Base-by-base conservation (phyloP, 1,140 invertebrate species). In the Teleopsis dalmanni region DNA sequence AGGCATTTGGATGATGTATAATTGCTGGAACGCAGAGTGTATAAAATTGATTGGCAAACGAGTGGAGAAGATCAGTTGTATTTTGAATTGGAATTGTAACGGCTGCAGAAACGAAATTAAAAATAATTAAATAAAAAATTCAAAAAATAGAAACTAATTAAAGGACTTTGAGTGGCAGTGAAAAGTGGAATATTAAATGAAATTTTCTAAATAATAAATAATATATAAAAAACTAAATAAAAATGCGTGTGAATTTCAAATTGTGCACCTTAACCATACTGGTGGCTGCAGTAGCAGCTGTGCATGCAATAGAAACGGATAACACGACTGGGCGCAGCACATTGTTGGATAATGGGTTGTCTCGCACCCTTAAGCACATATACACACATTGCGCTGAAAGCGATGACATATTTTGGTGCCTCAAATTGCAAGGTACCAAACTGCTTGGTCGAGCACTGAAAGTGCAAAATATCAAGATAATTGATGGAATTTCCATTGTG, bases 371-470 rank as follows among this genome's bases (percentile, higher is more conserved):
- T 14, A 71, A 75, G 46, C 77, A 74, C 55, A 72, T 81, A 31
- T 82, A 80, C 54, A 72, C 75, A 27, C 75, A 79, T 48, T 85
- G 83, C 60, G 74, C 76, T 44, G 65, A 73, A 26, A 76, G 76
- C 26, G 71, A 79, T 50, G 77, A 83, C 53, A 72, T 81, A 27
- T 60, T 81, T 42, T 80, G 79, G 65, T 85, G 82, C 59, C 73
- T 83, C 47, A 84, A 85, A 65, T 69, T 82, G 7, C 78, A 82
- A 59, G 81, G 79, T 0, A 65, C 81, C 0, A 81, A 79, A 54
- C 65, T 82, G 6, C 60, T 77, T 6, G 79, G 83, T 44, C 70
- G 81, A n/a, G 81, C 81, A 0, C 69, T 82, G 2, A 73, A 78
- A 41, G 73, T 78, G 52, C 78, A 81, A 44, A 71, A 70, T 13